A percentile compares a stretch with the other conserved stretches of the same genome.
phyloP scores from a whole-genome alignment of 2,113 vertebrate genomes.

The Pomatorhinus ruficollis region DNA sequence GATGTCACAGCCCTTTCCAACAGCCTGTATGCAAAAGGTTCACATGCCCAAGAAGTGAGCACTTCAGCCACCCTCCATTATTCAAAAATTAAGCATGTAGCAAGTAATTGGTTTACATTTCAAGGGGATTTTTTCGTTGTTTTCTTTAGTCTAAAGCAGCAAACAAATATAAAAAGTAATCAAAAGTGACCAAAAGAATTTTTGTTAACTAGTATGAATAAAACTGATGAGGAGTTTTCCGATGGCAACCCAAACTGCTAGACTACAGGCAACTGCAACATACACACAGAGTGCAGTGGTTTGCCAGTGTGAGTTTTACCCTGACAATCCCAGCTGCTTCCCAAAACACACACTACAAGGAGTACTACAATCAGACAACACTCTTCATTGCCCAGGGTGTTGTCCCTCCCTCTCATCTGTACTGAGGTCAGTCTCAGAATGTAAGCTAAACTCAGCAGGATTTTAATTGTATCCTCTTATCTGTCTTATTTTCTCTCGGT shows the following conservation, averaged over 20 bases:
- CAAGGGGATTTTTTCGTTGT: neutral
- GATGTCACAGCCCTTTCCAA: neutral
- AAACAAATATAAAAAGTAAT: neutral
- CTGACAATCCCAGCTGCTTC: neutral
- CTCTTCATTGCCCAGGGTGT: accelerated
- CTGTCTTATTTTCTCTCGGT: neutral
- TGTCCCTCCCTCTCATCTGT: neutral
- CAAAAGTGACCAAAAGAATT: neutral
- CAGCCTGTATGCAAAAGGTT: accelerated
- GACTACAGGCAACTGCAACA: neutral
- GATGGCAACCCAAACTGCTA: neutral
- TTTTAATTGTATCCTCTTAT: neutral
- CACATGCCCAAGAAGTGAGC: neutral
- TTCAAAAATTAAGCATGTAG: neutral
- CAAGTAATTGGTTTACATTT: neutral
- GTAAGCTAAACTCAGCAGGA: neutral
- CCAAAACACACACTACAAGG: neutral
- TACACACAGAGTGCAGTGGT: neutral
- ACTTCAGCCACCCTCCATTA: neutral
- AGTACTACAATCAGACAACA: neutral
- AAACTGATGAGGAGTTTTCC: neutral
- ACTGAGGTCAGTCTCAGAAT: neutral
- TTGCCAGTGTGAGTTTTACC: neutral
- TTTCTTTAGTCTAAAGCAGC: neutral
- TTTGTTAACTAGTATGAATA: neutral